Base-by-base conservation (phyloP, 1,140 invertebrate genomes). In the Ladona fulva region DNA sequence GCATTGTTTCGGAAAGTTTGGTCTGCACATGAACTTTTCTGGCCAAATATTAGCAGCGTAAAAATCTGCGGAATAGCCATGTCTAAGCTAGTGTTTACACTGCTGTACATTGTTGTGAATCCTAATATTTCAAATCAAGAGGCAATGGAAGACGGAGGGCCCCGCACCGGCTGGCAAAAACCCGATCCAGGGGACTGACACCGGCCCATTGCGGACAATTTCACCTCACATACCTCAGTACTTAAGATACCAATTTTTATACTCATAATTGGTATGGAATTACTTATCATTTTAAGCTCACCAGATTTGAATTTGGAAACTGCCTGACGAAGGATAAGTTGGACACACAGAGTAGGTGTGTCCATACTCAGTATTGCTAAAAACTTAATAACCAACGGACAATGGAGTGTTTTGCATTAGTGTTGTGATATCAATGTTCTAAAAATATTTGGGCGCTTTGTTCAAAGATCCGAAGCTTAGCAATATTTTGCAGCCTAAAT, bases 141-240 rank as follows among this genome's bases (percentile, higher is more conserved):
- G 52, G 52, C 14, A 22, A 66, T 66, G 52, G 52, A 66, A 66
- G 52, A 66, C 52, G 52, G 52, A 66, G 16, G 52, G 52, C 52
- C 52, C 52, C 52, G 52, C 52, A 66, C 52, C n/a, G 52, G 52
- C 3, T 66, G 52, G 52, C 52, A 66, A 12, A 66, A 66, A 12
- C 52, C 52, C 52, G 52, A 66, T 22, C 52, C 52, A 66, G 52
- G 52, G 52, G 52, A 66, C 52, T 66, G 52, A 66, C 52, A 66
- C 52, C 52, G 52, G 52, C 52, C 52, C 52, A 66, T 66, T 66
- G 52, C 12, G 14, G 52, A 66, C n/a, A 66, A 19, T 66, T 66
- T 66, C 52, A 19, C 12, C 14, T 19, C 52, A 12, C 16, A 66
- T 66, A 66, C 52, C 52, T 66, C 52, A 66, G 14, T 66, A 66